phyloP scores from a whole-genome alignment of 2,113 vertebrate genomes.

The Chelonoidis abingdonii region DNA sequence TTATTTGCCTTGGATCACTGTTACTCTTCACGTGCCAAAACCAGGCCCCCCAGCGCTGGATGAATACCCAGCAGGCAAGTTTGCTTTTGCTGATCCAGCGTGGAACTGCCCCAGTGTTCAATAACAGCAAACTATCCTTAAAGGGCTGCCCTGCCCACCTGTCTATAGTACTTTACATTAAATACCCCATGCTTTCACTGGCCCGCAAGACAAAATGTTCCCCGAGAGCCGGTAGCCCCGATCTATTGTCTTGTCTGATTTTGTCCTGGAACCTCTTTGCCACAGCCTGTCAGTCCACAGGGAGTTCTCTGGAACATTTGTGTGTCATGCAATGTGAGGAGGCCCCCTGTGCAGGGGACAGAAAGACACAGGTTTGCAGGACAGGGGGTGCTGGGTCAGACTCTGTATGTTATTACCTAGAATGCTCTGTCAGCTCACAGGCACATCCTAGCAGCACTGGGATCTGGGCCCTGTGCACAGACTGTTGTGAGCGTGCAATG shows the following conservation, averaged over 20 bases:
- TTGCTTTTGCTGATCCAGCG: neutral
- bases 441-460: neutral
- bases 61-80: neutral
- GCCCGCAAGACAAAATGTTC: no score
- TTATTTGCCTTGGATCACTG: neutral
- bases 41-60: neutral
- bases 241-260: no score
- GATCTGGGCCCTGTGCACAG: neutral
- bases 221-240: no score
- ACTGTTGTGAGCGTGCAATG: no score
- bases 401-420: neutral
- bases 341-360: no score
- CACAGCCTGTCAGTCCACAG: no score
- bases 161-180: neutral
- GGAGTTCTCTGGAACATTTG: no score
- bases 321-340: no score
- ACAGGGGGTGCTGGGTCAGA: no score
- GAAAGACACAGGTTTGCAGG: no score
- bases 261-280: no score
- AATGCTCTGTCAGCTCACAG: neutral
- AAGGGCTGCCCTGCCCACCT: neutral
- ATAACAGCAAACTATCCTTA: accelerated
- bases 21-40: neutral
- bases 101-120: neutral
- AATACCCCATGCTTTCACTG: no score